phyloP scores from a whole-genome alignment of 2,113 vertebrate species.

The Gadus chalcogrammus region DNA sequence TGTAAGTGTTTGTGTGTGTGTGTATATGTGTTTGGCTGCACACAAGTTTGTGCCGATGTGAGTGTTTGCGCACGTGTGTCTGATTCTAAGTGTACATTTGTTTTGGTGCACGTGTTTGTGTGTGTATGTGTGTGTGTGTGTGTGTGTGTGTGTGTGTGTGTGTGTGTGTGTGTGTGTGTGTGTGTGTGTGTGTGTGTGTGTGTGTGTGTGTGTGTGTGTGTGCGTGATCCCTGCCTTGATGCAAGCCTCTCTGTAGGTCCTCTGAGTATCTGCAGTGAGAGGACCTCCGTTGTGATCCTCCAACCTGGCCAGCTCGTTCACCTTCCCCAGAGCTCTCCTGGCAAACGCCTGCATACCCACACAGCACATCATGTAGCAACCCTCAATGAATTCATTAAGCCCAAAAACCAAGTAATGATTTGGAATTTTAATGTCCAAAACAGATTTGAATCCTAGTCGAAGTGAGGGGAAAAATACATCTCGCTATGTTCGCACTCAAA shows the following conservation, averaged over 20 bases:
- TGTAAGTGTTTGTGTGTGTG: too few species aligned
- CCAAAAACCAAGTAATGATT: too few species aligned
- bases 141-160: neutral
- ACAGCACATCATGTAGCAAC: conserved; percentile 7
- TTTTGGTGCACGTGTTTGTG: too few species aligned
- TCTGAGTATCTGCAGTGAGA: conserved; percentile 63
- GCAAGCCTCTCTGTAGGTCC: conserved; percentile 81
- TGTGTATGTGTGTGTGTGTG: too few species aligned
- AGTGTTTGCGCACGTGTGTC: neutral
- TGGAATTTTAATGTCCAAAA: too few species aligned
- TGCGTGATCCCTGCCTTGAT: conserved; percentile 73
- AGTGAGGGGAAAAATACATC: too few species aligned
- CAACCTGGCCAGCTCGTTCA: conserved; percentile 80
- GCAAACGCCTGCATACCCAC: conserved; percentile 80
- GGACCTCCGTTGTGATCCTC: conserved; percentile 66
- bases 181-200: neutral
- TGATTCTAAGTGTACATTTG: neutral
- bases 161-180: neutral
- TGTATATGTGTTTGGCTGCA: too few species aligned
- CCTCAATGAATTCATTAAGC: neutral
- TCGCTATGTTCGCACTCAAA: too few species aligned
- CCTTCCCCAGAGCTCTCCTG: conserved; percentile 84
- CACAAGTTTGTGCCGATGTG: too few species aligned
- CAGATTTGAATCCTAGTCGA: too few species aligned
- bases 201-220: neutral